These are phyloP conservation scores for Liasis olivaceus DNA, from an alignment of 2,797 vertebrate species.

Conservation along the genomic window DNA sequence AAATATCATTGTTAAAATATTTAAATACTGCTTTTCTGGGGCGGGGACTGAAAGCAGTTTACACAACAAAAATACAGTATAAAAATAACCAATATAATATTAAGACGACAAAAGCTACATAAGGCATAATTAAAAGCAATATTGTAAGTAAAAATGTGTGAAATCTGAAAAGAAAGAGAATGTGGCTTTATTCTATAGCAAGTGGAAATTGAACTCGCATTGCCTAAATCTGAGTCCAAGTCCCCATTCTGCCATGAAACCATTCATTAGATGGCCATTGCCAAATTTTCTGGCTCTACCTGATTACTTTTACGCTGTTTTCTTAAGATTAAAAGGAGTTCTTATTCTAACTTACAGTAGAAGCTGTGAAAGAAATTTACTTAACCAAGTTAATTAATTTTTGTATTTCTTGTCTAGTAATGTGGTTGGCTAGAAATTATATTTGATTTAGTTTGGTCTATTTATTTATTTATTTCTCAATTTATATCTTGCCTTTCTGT, in stretches of 20 bases:
- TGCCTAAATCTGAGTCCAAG: background rate
- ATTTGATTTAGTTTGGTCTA: background rate
- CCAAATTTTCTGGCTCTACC: background rate
- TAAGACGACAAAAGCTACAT: background rate
- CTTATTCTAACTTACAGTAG: background rate
- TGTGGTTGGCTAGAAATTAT: background rate
- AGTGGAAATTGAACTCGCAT: background rate
- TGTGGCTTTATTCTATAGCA: background rate
- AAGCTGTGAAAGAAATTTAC: background rate
- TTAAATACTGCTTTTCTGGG: background rate
- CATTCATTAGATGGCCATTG: background rate
- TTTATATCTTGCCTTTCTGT: background rate
- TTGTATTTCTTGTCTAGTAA: background rate
- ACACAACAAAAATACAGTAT: background rate
- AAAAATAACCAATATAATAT: background rate
- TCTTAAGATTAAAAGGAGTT: background rate
- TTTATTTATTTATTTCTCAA: background rate
- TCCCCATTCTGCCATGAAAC: background rate
- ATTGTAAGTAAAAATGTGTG: background rate
- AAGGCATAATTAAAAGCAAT: background rate
- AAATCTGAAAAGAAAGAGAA: background rate
- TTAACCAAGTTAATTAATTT: background rate
- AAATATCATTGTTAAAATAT: background rate
- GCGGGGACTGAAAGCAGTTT: background rate
- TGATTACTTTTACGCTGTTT: background rate